Conservation (phyloP, 2,113 vertebrate species). For the Epinephelus lanceolatus region DNA sequence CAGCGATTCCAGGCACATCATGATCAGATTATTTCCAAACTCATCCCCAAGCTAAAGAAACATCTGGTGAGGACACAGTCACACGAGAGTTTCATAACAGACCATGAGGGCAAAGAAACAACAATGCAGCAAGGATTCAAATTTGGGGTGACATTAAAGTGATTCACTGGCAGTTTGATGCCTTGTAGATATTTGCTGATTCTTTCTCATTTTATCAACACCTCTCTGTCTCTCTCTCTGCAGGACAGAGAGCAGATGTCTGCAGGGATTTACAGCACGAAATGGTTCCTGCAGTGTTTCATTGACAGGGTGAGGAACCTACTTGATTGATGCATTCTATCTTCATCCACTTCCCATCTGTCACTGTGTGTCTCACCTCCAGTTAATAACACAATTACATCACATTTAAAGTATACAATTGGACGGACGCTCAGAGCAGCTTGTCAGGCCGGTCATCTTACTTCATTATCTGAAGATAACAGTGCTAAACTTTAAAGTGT, state of each 20-base stretch:
- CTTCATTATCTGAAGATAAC: background rate
- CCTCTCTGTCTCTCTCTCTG: constrained; percentile 20
- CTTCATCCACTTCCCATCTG: background rate
- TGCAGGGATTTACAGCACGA: constrained; percentile 91
- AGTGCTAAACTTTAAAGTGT: background rate
- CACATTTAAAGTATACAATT: background rate
- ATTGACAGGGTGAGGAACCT: constrained; percentile 89
- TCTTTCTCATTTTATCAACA: background rate
- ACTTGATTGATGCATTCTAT: background rate
- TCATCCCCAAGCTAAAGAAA: constrained; percentile 93
- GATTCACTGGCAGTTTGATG: background rate
- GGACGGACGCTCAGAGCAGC: background rate
- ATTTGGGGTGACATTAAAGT: background rate
- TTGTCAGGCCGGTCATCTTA: background rate
- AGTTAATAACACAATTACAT: background rate
- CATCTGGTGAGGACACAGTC: constrained; percentile 84
- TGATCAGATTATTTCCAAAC: constrained; percentile 91
- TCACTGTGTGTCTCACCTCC: background rate
- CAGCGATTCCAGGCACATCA: constrained; percentile 92
- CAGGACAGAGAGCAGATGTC: constrained; percentile 95
- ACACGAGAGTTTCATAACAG: background rate
- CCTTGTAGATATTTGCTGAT: background rate
- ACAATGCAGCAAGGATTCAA: background rate
- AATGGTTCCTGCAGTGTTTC: constrained; percentile 95
- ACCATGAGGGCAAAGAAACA: background rate